These are phyloP conservation scores for Archilochus colubris DNA, from an alignment of 2,113 vertebrate genomes.

Conservation along the genomic window DNA sequence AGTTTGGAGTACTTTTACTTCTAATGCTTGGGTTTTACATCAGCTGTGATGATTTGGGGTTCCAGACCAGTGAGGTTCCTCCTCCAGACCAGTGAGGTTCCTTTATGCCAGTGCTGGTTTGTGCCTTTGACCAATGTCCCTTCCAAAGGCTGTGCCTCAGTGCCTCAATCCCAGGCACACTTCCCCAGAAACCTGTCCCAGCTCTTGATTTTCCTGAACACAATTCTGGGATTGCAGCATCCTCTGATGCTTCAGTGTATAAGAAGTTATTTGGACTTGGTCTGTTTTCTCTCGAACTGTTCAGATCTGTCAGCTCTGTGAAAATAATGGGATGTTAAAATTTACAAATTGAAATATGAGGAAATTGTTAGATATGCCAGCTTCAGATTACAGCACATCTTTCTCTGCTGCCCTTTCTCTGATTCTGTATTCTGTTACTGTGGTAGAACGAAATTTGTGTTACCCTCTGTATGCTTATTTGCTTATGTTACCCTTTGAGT, in stretches of 20 bases:
- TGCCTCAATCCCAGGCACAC: not conserved
- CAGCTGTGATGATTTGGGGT: accelerated
- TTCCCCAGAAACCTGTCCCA: not conserved
- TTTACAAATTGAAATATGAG: not conserved
- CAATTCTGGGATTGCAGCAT: not conserved
- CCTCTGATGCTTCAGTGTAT: not conserved
- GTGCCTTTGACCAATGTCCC: not conserved
- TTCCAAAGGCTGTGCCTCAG: not conserved
- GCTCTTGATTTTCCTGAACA: not conserved
- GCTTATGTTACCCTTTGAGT: not conserved
- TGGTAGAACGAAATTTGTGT: not conserved
- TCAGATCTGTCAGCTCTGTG: not conserved
- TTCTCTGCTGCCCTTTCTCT: not conserved
- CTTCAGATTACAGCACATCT: not conserved
- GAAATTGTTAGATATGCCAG: not conserved
- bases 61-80: not conserved
- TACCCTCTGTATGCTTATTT: not conserved
- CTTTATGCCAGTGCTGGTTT: not conserved
- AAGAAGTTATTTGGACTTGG: not conserved
- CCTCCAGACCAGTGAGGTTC: not conserved
- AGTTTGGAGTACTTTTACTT: not conserved
- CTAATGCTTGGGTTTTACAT: not conserved
- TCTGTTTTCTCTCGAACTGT: not conserved
- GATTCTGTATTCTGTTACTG: not conserved
- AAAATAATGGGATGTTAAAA: not conserved